These are phyloP conservation scores for Andinoacara biseriatus DNA, from an alignment of 2,113 vertebrate genomes.

Conservation along the genomic window DNA sequence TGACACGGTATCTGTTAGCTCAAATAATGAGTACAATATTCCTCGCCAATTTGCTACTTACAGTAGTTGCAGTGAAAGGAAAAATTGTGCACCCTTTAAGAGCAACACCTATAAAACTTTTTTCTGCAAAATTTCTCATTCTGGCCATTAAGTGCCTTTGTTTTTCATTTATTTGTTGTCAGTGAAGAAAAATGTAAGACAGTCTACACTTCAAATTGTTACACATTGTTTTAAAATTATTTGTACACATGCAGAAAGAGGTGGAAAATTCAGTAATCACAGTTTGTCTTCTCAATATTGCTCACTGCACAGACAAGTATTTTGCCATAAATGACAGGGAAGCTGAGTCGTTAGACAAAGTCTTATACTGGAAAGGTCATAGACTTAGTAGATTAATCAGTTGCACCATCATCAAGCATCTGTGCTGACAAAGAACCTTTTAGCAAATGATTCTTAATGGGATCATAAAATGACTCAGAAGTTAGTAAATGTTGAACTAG, in stretches of 20 bases:
- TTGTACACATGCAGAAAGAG: background rate
- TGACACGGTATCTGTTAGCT: background rate
- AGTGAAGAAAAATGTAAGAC: background rate
- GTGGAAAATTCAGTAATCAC: slow-evolving; percentile 14
- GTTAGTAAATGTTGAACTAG: background rate
- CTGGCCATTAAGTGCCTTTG: background rate
- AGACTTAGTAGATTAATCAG: slow-evolving; percentile 26
- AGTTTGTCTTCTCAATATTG: background rate
- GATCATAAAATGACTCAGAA: background rate
- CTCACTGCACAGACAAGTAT: slow-evolving; percentile 30
- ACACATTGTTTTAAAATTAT: background rate
- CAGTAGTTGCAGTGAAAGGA: background rate
- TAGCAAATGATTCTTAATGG: background rate
- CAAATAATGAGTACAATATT: background rate
- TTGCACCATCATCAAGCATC: background rate
- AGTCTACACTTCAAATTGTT: background rate
- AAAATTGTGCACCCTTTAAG: background rate
- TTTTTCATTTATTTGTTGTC: background rate
- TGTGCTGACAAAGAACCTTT: slow-evolving; percentile 13
- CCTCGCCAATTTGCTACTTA: slow-evolving; percentile 8
- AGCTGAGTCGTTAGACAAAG: background rate
- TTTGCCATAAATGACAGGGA: slow-evolving; percentile 7
- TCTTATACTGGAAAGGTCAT: slow-evolving; percentile 45
- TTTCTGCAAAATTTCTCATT: background rate
- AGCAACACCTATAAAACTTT: background rate